Conservation (phyloP, 2,113 vertebrate genomes). For the Dipodomys merriami region DNA sequence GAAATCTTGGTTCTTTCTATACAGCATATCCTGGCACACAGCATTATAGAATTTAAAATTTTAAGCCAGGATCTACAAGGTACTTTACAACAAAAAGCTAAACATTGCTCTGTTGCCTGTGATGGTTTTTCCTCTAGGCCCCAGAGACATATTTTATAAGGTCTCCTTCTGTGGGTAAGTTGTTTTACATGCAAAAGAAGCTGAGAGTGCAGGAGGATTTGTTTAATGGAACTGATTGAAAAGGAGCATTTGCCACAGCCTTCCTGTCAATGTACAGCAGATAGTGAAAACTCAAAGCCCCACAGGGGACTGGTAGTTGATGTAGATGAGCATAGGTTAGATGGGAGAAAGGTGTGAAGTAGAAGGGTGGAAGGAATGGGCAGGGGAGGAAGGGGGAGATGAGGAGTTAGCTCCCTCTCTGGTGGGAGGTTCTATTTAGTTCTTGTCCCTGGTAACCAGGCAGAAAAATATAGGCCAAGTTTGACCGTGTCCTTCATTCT, state of each 20-base stretch:
- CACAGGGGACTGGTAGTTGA: not conserved
- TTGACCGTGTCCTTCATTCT: not conserved
- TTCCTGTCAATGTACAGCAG: not conserved
- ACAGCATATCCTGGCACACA: not conserved
- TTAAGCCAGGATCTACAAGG: not conserved
- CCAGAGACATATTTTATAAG: not conserved
- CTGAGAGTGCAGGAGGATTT: not conserved
- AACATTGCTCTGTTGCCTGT: not conserved
- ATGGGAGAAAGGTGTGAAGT: not conserved
- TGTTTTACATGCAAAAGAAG: not conserved
- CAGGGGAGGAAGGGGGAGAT: not conserved
- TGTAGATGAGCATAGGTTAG: not conserved
- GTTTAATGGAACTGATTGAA: not conserved
- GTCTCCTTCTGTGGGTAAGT: not conserved
- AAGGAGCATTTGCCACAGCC: too few species aligned
- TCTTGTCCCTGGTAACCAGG: not conserved
- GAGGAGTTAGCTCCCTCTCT: not conserved
- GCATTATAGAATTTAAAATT: too few species aligned
- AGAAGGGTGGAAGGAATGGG: too few species aligned
- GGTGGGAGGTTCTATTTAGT: not conserved
- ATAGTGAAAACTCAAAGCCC: too few species aligned
- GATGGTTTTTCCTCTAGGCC: not conserved
- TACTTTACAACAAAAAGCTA: not conserved
- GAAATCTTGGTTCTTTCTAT: not conserved
- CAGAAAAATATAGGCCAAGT: not conserved